A percentile compares a stretch with the other conserved stretches of the same genome.
Conservation (phyloP, 1,140 invertebrate genomes). For the Phortica variegata region DNA sequence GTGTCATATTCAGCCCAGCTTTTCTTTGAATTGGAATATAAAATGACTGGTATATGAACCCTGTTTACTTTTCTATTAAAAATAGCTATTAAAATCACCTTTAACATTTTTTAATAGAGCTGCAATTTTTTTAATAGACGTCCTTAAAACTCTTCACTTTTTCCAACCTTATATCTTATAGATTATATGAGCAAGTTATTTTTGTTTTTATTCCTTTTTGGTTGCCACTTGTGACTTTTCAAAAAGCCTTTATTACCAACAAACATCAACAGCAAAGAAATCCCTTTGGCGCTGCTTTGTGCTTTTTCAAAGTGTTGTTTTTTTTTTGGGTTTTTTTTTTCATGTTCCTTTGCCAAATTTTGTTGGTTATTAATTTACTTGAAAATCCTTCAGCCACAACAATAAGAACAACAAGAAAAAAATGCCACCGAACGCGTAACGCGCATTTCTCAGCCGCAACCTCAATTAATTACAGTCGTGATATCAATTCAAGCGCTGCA, state of each 20-base stretch:
- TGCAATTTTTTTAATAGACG: too few species aligned
- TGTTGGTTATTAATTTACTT: conserved; percentile 50
- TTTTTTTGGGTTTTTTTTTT: conserved; percentile 43
- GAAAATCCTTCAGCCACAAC: conserved; percentile 46
- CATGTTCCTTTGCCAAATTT: conserved; percentile 23
- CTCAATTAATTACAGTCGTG: conserved; percentile 51
- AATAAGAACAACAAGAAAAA: too few species aligned
- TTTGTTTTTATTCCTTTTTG: conserved; percentile 24
- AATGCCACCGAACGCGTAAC: conserved; percentile 46
- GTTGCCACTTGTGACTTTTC: conserved; percentile 12
- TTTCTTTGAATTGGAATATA: too few species aligned
- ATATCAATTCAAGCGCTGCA: conserved; percentile 46
- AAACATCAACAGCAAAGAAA: too few species aligned
- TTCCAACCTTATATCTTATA: conserved; percentile 31
- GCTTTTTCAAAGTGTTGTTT: conserved; percentile 29
- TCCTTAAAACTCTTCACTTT: conserved; percentile 34
- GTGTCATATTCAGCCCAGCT: too few species aligned
- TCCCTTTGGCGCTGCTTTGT: not conserved
- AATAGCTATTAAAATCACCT: too few species aligned
- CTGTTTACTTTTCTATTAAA: too few species aligned
- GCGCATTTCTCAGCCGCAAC: conserved; percentile 19
- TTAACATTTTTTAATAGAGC: too few species aligned
- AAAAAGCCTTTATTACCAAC: not conserved
- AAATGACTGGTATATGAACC: too few species aligned
- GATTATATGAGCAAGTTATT: conserved; percentile 21